Conservation (phyloP, 2,797 vertebrate genomes). For the Paedocypris micromegethes region DNA sequence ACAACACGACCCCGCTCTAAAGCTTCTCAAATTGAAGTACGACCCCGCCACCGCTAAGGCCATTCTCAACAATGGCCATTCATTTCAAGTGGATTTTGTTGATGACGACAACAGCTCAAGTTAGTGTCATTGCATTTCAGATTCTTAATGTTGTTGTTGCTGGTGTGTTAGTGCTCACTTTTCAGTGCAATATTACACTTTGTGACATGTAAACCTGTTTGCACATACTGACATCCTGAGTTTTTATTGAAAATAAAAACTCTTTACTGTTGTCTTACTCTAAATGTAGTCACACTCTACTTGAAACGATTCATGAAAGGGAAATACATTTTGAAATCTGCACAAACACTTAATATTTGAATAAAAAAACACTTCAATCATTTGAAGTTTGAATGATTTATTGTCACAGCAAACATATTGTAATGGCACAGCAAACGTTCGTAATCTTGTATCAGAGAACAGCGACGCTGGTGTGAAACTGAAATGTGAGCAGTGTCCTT, state of each 20-base stretch:
- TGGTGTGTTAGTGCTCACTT: slow-evolving; percentile 2
- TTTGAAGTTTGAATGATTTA: no score
- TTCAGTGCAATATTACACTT: not conserved
- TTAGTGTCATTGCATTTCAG: slow-evolving; percentile 56
- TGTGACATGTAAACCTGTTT: not conserved
- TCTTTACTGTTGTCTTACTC: no score
- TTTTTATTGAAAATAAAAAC: no score
- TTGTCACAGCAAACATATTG: no score
- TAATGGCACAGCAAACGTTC: no score
- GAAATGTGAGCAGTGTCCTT: slow-evolving; percentile 6
- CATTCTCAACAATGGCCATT: slow-evolving; percentile 89
- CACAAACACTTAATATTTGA: no score
- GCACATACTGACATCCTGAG: no score
- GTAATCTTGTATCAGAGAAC: not conserved
- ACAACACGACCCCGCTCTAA: slow-evolving; percentile 74
- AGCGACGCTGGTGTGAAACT: not conserved
- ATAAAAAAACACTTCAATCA: no score
- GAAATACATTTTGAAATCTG: no score
- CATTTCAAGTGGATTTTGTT: slow-evolving; percentile 85
- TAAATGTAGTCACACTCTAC: no score
- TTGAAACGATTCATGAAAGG: no score
- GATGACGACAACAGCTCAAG: slow-evolving; percentile 83
- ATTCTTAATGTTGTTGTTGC: no score
- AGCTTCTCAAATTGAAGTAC: slow-evolving; percentile 74
- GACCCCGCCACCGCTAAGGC: slow-evolving; percentile 73